phyloP scores from a whole-genome alignment of 2,113 vertebrate genomes.

The Brachypodius melanocephalos region DNA sequence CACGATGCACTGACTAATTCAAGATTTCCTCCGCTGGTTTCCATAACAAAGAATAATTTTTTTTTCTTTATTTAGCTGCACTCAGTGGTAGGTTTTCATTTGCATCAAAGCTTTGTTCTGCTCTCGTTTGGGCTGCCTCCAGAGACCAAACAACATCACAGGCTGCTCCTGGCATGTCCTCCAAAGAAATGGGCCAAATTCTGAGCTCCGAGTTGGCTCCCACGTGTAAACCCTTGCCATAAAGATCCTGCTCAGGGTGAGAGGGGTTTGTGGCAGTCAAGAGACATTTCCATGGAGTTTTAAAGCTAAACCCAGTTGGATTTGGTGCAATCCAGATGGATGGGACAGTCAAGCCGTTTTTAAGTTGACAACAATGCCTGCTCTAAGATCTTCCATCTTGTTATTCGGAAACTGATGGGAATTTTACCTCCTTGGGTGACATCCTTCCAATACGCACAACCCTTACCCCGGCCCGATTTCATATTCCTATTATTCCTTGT shows the following conservation, averaged over 20 bases:
- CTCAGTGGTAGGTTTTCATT: slow-evolving; percentile 57
- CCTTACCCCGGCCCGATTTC: not conserved
- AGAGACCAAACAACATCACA: slow-evolving; percentile 59
- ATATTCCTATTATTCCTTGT: not conserved
- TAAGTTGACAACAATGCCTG: not conserved
- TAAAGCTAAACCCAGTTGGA: not conserved
- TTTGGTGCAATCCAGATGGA: not conserved
- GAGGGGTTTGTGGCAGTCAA: not conserved
- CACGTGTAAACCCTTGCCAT: not conserved
- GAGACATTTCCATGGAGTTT: not conserved
- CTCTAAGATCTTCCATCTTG: not conserved
- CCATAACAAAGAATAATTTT: slow-evolving; percentile 61
- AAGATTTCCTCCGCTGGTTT: slow-evolving; percentile 67
- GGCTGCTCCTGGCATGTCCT: slow-evolving; percentile 20
- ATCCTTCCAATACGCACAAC: not conserved
- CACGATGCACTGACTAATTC: slow-evolving; percentile 69
- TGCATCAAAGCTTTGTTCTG: slow-evolving; percentile 67
- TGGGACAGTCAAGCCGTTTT: not conserved
- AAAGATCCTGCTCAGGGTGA: not conserved
- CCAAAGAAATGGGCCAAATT: slow-evolving; percentile 35
- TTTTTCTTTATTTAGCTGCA: slow-evolving; percentile 61
- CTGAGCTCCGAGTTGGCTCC: slow-evolving; percentile 14
- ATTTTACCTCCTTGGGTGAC: not conserved
- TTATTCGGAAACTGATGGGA: not conserved
- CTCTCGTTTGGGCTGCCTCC: slow-evolving; percentile 52